Percentiles rank a stretch among this genome's conserved stretches.
Evolutionary conservation across 2,113 vertebrate species (phyloP).

Genomic region (Pluvianellus socialis): DNA sequence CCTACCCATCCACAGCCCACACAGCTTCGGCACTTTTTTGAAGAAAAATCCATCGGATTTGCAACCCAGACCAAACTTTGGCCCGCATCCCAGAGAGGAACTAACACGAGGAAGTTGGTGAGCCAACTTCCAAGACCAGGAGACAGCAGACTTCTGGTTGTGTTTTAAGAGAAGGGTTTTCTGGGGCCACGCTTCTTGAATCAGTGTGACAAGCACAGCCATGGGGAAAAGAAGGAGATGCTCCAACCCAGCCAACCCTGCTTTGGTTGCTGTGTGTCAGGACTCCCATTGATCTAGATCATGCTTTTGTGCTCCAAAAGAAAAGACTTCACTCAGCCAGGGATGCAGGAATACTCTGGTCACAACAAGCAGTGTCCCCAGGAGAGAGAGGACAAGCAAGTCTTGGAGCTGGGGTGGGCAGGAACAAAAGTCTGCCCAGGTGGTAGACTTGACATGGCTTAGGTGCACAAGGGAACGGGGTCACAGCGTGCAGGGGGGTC

Average conservation of each 20-base stretch:
- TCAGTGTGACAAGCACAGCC: neutral
- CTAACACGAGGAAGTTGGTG: neutral
- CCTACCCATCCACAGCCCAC: neutral
- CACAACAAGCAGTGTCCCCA: fast-evolving
- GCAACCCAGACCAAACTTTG: neutral
- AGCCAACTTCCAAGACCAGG: neutral
- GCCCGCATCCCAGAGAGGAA: neutral
- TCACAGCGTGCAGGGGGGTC: neutral
- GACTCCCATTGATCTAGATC: neutral
- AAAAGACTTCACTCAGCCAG: neutral
- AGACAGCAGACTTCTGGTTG: neutral
- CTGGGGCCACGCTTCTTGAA: neutral
- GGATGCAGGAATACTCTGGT: neutral
- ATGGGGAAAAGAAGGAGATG: neutral
- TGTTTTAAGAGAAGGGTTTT: neutral
- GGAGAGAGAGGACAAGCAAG: neutral
- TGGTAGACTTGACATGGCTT: neutral
- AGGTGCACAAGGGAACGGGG: neutral
- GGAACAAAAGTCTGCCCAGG: neutral
- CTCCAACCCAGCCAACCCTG: neutral
- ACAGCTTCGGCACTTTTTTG: neutral
- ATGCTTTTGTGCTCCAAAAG: neutral
- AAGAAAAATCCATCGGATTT: neutral
- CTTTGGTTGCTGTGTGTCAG: neutral
- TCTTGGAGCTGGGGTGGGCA: fast-evolving